Evolutionary conservation across 2,888 invertebrate genomes (phyloP).

Genomic region (Cerastoderma edule): DNA sequence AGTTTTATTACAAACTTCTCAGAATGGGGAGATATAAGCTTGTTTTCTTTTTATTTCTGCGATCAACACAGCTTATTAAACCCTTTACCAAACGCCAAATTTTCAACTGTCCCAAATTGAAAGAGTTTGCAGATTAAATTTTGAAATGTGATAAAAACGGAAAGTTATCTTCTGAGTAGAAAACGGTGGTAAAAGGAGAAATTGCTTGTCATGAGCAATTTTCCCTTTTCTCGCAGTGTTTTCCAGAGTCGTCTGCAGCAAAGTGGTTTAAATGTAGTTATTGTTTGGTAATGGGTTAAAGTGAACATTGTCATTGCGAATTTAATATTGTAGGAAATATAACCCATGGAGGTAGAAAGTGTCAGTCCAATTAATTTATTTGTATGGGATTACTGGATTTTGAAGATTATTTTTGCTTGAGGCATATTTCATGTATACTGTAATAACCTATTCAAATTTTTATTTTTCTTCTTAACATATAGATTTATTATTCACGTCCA

Average conservation of each 20-base stretch:
- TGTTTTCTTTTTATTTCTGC: neutral
- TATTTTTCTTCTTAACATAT: neutral
- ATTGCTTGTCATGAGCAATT: slow-evolving; percentile 11
- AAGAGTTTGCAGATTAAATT: neutral
- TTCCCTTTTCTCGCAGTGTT: slow-evolving; percentile 6
- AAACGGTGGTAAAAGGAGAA: neutral
- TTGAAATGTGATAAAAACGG: neutral
- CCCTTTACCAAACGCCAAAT: neutral
- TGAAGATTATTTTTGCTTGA: neutral
- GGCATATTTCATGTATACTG: neutral
- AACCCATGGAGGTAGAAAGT: neutral
- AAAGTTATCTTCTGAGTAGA: neutral
- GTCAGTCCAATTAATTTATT: neutral
- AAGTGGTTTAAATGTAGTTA: neutral
- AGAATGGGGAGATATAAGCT: neutral
- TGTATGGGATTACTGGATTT: neutral
- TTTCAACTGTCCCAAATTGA: neutral
- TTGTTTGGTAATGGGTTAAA: neutral
- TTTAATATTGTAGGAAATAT: neutral
- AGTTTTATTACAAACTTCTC: too few relatives aligned
- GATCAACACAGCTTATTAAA: neutral
- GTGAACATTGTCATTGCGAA: neutral
- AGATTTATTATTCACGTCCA: neutral
- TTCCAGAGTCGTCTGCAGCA: neutral
- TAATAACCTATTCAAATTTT: neutral